Evolutionary conservation across 1,140 invertebrate species (phyloP).

Genomic region (Phymorhynchus buccinoides): DNA sequence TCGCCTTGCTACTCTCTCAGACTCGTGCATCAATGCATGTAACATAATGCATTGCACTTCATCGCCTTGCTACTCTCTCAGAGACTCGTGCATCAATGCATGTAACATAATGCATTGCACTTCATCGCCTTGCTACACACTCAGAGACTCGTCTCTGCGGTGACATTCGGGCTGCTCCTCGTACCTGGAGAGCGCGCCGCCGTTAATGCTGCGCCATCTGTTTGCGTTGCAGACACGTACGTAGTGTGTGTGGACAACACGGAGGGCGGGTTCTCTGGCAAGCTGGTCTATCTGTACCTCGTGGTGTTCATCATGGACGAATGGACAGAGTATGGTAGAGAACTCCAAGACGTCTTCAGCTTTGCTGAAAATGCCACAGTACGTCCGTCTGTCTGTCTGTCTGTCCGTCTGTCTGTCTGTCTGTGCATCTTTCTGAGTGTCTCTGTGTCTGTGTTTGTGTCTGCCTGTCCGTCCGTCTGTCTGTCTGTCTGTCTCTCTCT

Average conservation of each 20-base stretch:
- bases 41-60: no score
- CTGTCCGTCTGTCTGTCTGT: constrained; percentile 38
- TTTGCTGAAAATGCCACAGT: constrained; percentile 92
- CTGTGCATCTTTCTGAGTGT: neutral
- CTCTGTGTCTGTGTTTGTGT: neutral
- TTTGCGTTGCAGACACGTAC: constrained; percentile 76
- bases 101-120: no score
- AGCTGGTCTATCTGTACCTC: constrained; percentile 93
- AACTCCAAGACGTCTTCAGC: constrained; percentile 88
- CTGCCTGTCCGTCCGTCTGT: neutral
- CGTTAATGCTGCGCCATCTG: no score
- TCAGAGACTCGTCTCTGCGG: no score
- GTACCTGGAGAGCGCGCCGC: no score
- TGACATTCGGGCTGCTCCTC: no score
- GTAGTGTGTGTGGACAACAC: constrained; percentile 96
- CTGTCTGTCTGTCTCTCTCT: neutral
- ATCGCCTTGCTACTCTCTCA: no score
- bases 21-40: no score
- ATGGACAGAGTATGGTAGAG: constrained; percentile 93
- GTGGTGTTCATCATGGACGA: constrained; percentile 93
- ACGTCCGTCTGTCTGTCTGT: constrained; percentile 45
- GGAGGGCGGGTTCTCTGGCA: constrained; percentile 91
- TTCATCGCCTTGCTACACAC: no score
- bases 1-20: no score
- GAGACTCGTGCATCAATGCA: no score